phyloP scores from a whole-genome alignment of 2,797 vertebrate genomes.

The Knipowitschia caucasica region DNA sequence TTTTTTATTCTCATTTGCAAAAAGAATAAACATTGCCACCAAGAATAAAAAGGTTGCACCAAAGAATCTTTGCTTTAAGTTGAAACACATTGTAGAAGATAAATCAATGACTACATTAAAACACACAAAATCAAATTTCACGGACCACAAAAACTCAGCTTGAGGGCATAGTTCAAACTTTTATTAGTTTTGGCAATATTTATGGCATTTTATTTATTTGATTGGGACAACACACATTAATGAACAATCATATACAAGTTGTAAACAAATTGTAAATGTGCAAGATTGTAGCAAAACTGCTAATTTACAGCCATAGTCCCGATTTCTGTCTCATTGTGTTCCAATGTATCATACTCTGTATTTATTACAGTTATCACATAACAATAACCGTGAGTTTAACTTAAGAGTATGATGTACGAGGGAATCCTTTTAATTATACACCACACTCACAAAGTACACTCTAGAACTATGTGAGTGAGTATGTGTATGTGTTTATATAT shows the following conservation, averaged over 20 bases:
- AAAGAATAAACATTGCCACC: not conserved
- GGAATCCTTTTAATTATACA: conserved; percentile 12
- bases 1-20: not conserved
- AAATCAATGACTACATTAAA: too few relatives aligned
- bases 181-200: conserved; percentile 17
- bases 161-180: conserved; percentile 9
- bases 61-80: not conserved
- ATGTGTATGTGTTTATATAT: not conserved
- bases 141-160: conserved; percentile 2
- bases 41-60: not conserved
- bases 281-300: too few relatives aligned
- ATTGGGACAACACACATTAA: too few relatives aligned
- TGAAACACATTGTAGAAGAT: too few relatives aligned
- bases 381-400: conserved; percentile 15
- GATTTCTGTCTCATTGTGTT: too few relatives aligned
- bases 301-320: too few relatives aligned
- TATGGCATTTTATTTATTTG: not conserved
- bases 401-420: conserved; percentile 46
- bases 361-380: too few relatives aligned
- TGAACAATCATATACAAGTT: too few relatives aligned
- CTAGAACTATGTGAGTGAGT: not conserved
- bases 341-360: too few relatives aligned
- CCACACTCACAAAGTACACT: conserved; percentile 13
- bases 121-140: not conserved
- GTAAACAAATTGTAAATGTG: too few relatives aligned